Percentiles rank a stretch among this genome's conserved stretches.
These are phyloP conservation scores for Drosophila meridionalis DNA, from an alignment of 2,888 invertebrate genomes.

Conservation along the genomic window DNA sequence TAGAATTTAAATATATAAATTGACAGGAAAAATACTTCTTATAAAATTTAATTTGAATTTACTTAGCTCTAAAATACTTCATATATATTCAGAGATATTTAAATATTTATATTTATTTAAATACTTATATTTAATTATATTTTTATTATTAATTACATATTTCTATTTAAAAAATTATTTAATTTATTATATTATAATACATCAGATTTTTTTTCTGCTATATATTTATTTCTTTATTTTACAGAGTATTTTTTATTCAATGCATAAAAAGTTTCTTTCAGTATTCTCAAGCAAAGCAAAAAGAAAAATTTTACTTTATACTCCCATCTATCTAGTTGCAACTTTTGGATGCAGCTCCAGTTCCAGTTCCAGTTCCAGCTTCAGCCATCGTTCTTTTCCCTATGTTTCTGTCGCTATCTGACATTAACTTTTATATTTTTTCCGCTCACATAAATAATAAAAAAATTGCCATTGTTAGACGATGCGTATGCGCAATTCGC, in stretches of 20 bases:
- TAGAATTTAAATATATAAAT: too few species aligned
- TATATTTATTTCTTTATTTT: neutral
- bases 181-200: too few species aligned
- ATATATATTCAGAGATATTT: too few species aligned
- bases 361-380: slow-evolving; percentile 6
- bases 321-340: neutral
- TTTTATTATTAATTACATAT: neutral
- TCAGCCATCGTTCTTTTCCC: slow-evolving; percentile 8
- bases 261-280: neutral
- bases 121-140: neutral
- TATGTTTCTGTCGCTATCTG: slow-evolving; percentile 18
- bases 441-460: slow-evolving; percentile 8
- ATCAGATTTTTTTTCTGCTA: neutral
- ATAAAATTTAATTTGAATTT: too few species aligned
- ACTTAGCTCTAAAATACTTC: too few species aligned
- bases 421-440: slow-evolving; percentile 39
- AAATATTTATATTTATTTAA: neutral
- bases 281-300: neutral
- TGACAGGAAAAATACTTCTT: too few species aligned
- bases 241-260: neutral
- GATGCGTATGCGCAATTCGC: slow-evolving; percentile 75
- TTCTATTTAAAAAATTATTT: neutral
- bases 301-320: neutral
- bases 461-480: slow-evolving; percentile 53
- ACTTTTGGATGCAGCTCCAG: neutral